A percentile compares a stretch with the other conserved stretches of the same genome.
These are phyloP conservation scores for Caranx melampygus DNA, from an alignment of 2,113 vertebrate species.

Conservation along the genomic window DNA sequence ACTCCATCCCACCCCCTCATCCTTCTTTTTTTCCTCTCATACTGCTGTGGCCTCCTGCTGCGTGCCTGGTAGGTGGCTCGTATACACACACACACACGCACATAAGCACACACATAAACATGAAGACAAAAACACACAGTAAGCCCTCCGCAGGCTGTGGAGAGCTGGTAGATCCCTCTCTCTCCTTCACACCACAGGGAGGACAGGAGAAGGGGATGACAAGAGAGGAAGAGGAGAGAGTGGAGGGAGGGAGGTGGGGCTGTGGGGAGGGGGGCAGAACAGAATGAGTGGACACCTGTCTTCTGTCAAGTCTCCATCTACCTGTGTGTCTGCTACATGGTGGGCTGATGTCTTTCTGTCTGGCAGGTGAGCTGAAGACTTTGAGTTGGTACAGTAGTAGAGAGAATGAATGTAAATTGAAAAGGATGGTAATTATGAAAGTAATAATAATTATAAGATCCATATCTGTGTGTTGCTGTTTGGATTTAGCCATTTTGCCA, in stretches of 20 bases:
- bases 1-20: conserved; percentile 57
- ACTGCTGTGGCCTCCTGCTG: conserved; percentile 63
- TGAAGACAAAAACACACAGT: conserved; percentile 51
- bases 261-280: conserved; percentile 23
- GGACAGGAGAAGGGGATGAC: conserved; percentile 45
- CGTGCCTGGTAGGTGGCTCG: conserved; percentile 62
- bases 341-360: conserved; percentile 40
- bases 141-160: conserved; percentile 47
- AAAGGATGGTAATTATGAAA: conserved; percentile 12
- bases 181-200: conserved; percentile 52
- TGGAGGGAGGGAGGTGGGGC: not conserved
- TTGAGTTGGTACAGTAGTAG: conserved; percentile 9
- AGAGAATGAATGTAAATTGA: not conserved
- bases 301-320: conserved; percentile 65
- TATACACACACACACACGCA: conserved; percentile 21
- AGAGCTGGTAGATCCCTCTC: conserved; percentile 49
- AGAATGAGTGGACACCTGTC: conserved; percentile 74
- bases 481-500: not conserved
- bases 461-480: conserved; percentile 5
- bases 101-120: conserved; percentile 33
- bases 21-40: conserved; percentile 69
- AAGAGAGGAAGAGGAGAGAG: conserved; percentile 20
- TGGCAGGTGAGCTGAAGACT: conserved; percentile 36
- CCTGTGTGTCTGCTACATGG: conserved; percentile 47
- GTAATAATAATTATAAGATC: not conserved